These are phyloP conservation scores for Tachyglossus aculeatus DNA, from an alignment of 2,797 vertebrate genomes.

Conservation along the genomic window DNA sequence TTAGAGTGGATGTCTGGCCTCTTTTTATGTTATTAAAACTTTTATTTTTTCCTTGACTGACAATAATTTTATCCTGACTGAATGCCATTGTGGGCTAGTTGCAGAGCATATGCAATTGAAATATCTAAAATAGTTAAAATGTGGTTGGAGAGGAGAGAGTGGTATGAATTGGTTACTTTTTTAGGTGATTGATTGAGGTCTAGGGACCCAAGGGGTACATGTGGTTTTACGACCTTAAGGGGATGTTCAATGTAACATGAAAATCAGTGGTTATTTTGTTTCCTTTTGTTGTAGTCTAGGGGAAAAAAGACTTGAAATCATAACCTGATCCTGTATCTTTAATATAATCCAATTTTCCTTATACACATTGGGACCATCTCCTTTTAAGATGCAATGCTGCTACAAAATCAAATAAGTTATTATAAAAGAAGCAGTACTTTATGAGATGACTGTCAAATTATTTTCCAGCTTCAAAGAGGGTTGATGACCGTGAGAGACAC, in stretches of 20 bases:
- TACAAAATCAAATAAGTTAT: no score
- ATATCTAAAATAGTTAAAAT: background rate
- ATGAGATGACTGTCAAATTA: background rate
- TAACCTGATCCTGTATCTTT: background rate
- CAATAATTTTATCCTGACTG: no score
- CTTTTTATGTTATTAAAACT: no score
- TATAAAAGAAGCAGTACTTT: background rate
- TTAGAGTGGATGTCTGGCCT: no score
- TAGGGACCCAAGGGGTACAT: background rate
- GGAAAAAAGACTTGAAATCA: background rate
- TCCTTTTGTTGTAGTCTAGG: background rate
- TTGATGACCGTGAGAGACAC: background rate
- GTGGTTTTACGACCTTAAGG: background rate
- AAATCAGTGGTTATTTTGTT: slow-evolving; percentile 5
- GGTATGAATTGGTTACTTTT: no score
- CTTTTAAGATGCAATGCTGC: background rate
- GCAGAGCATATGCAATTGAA: background rate
- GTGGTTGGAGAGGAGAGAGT: no score
- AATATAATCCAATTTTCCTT: background rate
- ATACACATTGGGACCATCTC: background rate
- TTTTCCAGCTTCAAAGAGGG: slow-evolving; percentile 7
- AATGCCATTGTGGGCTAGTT: background rate
- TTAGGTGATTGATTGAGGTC: background rate
- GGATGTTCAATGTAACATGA: background rate
- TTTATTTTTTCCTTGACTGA: background rate